Base-by-base conservation (phyloP, 2,797 vertebrate species). In the Carapus acus region DNA sequence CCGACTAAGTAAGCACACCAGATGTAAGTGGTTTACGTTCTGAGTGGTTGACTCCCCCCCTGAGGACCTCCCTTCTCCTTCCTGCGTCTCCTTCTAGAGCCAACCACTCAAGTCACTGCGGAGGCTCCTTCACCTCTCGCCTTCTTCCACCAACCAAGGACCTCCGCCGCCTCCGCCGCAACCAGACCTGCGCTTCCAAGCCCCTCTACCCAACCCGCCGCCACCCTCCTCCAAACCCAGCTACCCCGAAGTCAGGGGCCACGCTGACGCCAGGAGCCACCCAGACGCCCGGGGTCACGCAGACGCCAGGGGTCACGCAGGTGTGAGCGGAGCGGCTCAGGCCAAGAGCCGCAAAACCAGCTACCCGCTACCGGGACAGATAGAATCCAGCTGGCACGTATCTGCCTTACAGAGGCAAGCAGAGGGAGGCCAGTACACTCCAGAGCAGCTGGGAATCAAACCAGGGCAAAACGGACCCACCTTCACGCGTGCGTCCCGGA, bases 21-120 rank as follows among this genome's bases (percentile, higher is more conserved):
- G 6, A 15, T 36, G 14, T 36, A 4, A 15, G 4, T 15, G 34
- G 2, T 7, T 36, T 36, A 15, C 11, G 11, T 36, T 36, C 34
- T 36, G 6, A 9, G 3, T 27, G 4, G 24, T 29, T 6, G 27
- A 29, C 31, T 33, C 31, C 14, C 5, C 9, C 13, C 7, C 34
- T 36, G 2, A 7, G 3, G 4, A 2, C n/a, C 6, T 36, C 14
- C 39, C 41, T 8, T 53, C 2, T 54, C 5, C 49, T 8, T 60
- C 20, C 54, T 14, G 48, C 36, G 37, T 23, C 33, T n/a, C n/a
- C 47, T 9, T 7, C 74, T 88, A 98, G 96, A 97, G 89, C 83
- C 94, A 98, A 73, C 94, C 94, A 0, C 87, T 98, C 66, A 98
- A 93, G 86, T 98, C 96, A 15, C 90, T 98, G 18, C 93, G 96